Base-by-base conservation (phyloP, 2,888 invertebrate species). In the Agrochola litura region DNA sequence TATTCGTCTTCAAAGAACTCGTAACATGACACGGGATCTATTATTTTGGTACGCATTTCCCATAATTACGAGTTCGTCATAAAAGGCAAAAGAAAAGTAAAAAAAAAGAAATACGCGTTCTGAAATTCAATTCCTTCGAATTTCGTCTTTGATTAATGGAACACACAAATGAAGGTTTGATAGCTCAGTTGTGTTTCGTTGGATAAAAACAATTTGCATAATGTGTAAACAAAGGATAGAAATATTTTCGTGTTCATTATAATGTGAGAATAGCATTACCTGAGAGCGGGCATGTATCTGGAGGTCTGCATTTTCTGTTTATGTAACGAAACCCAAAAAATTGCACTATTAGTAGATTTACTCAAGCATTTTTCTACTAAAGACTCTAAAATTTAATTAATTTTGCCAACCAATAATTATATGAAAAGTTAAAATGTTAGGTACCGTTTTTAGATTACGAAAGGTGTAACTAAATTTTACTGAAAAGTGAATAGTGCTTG, bases 81-180 rank as follows among this genome's bases (percentile, higher is more conserved):
- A 77, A 67, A 77, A 76, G 46, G 58, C 63, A 83, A 66, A 72
- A 58, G 61, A 74, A 70, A 82, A 85, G 79, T 71, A 69, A 81
- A 78, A 84, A 78, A 78, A 84, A 88, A 85, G 41, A 82, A 76
- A 78, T 67, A 70, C 79, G 70, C 64, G 67, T 65, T 58, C 79
- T 63, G 82, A 73, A 86, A 87, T 84, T 76, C 84, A 83, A 82
- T 79, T 79, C 78, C 73, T 67, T 82, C 85, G 80, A 88, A 85
- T 84, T 89, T 87, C n/a, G 61, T 86, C 85, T 90, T 90, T 90
- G 89, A 90, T 91, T 90, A 91, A 90, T 85, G 78, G 83, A 63
- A 85, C 70, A 73, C 70, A 65, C 74, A 82, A 83, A 79, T 81
- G 66, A 82, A 76, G 73, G 76, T 73, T 76, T 86, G 68, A 73